These are phyloP conservation scores for Neoniphon sammara DNA, from an alignment of 2,797 vertebrate species.

Conservation along the genomic window DNA sequence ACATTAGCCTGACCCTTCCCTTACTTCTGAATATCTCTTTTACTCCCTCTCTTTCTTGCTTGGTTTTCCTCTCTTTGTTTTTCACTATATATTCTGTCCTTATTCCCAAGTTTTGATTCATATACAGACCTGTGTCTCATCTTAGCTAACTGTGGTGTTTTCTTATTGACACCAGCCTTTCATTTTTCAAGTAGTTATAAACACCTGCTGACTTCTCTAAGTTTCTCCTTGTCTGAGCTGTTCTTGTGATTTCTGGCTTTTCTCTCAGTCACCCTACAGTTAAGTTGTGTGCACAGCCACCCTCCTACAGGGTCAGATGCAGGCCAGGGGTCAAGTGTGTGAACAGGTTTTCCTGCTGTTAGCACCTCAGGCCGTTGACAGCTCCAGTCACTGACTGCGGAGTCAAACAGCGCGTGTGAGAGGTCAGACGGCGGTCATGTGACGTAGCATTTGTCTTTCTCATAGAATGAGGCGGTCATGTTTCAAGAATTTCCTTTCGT, in stretches of 20 bases:
- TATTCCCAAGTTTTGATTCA: constrained; percentile 2
- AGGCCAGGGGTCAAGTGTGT: constrained; percentile 73
- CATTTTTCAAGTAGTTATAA: constrained; percentile 18
- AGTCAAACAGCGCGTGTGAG: constrained; percentile 30
- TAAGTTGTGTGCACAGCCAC: not conserved
- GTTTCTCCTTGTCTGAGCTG: not conserved
- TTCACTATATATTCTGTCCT: constrained; percentile 15
- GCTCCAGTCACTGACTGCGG: constrained; percentile 56
- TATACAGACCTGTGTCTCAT: constrained; percentile 11
- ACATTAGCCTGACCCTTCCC: constrained; percentile 28
- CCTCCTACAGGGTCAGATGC: constrained; percentile 42
- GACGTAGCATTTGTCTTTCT: constrained; percentile 37
- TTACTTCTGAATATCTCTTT: not conserved
- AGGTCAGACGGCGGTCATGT: constrained; percentile 65
- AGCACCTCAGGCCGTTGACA: constrained; percentile 77
- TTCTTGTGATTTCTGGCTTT: not conserved
- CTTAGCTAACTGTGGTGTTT: constrained; percentile 11
- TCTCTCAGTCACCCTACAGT: constrained; percentile 32
- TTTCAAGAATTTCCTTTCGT: constrained; percentile 49
- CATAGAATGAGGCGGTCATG: constrained; percentile 42
- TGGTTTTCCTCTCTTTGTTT: constrained; percentile 22
- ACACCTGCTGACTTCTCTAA: not conserved
- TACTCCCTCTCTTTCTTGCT: not conserved
- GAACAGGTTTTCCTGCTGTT: constrained; percentile 71
- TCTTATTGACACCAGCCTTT: constrained; percentile 19